A percentile compares a stretch with the other conserved stretches of the same genome.
These are phyloP conservation scores for Trematocara zebra DNA, from an alignment of 2,113 vertebrate genomes.

Conservation along the genomic window DNA sequence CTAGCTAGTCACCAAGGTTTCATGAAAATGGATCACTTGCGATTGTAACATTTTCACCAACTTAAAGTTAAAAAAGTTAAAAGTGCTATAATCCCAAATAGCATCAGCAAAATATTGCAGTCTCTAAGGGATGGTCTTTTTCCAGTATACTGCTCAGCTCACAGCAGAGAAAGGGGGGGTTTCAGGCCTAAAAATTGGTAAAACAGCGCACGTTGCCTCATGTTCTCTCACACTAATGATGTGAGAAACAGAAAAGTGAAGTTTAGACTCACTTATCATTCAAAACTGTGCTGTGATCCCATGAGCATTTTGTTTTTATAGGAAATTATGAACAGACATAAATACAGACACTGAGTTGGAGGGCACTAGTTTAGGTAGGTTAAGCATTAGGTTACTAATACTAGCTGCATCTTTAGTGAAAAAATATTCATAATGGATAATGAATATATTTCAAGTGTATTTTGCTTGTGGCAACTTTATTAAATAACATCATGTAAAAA, in stretches of 20 bases:
- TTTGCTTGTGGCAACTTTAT: neutral
- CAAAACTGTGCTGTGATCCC: neutral
- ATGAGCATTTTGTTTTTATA: neutral
- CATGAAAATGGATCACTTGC: neutral
- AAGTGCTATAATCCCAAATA: neutral
- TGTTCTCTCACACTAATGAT: neutral
- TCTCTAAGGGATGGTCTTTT: neutral
- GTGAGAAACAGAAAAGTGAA: neutral
- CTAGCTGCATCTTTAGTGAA: neutral
- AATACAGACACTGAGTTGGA: fast-evolving
- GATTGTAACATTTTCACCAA: neutral
- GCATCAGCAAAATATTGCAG: neutral
- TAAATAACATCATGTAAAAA: neutral
- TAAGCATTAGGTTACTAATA: neutral
- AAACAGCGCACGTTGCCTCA: neutral
- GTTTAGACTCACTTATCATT: neutral
- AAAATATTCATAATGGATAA: neutral
- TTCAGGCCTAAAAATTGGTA: neutral
- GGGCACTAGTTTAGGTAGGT: neutral
- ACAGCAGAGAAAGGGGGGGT: neutral
- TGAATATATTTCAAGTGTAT: neutral
- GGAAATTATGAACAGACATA: neutral
- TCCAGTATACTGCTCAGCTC: neutral
- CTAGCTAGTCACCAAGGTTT: neutral
- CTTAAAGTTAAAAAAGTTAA: neutral